Base-by-base conservation (phyloP, 2,797 vertebrate species). In the Selene dorsalis region DNA sequence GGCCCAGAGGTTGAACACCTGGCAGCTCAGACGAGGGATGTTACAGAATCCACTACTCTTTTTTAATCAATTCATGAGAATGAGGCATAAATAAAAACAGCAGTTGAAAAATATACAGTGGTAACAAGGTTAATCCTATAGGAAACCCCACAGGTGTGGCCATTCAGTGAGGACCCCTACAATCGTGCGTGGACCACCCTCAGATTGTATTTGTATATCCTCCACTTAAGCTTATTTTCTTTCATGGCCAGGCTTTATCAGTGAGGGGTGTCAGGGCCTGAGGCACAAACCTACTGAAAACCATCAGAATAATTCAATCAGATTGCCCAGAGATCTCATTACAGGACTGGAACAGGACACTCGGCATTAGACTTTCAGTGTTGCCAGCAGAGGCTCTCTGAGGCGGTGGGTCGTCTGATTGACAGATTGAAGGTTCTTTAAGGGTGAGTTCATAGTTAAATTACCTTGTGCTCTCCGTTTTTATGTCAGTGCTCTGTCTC, bases 281-380 rank as follows among this genome's bases (percentile, higher is more conserved):
- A 69, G 87, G 90, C 87, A 55, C 77, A 71, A 84, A 82, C 81
- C 71, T 62, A 78, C 89, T 86, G 84, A 91, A 93, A 93, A 92
- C 85, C 89, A 93, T 91, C 91, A 91, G 87, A 93, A 94, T 93
- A 93, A 94, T 94, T 93, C 89, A 91, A 92, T 93, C 90, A 93
- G 91, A 93, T 93, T 91, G 85, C 82, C 89, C 82, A 90, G 92
- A 93, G 93, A 94, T 94, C 93, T 94, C 92, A 94, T 94, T 94
- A 92, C 78, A 83, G 88, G 80, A 83, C 84, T 77, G 83, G 74
- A 89, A 90, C 48, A 38, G 88, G 87, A 89, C 77, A 50, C 81
- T 78, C 69, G 86, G 87, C 87, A 81, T 88, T 84, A 84, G 76
- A 82, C 86, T 92, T 88, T 89, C 88, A 84, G 84, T 57, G 79